phyloP scores from a whole-genome alignment of 2,113 vertebrate genomes.

The Eubucco bourcierii region DNA sequence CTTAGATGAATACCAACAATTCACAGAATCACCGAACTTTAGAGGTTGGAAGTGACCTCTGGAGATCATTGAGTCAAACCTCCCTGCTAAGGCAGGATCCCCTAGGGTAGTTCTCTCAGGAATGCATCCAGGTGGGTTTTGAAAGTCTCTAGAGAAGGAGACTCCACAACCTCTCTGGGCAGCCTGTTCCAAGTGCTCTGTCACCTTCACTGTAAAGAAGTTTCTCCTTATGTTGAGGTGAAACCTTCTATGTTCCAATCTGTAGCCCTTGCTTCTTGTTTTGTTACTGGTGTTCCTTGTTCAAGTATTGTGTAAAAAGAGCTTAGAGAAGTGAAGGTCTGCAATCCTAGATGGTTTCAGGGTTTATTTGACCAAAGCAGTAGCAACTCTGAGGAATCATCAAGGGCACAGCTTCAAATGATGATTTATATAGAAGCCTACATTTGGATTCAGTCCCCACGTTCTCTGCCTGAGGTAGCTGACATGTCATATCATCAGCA shows the following conservation, averaged over 20 bases:
- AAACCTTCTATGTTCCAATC: too few species aligned
- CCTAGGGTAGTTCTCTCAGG: too few species aligned
- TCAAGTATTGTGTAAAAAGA: neutral
- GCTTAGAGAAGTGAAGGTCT: slow-evolving; percentile 2
- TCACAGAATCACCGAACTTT: neutral
- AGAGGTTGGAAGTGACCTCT: too few species aligned
- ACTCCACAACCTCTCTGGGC: too few species aligned
- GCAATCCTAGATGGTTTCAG: slow-evolving; percentile 18
- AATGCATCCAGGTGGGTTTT: too few species aligned
- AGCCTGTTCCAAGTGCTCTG: too few species aligned
- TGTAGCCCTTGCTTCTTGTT: too few species aligned
- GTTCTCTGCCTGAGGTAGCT: neutral
- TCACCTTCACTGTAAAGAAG: too few species aligned
- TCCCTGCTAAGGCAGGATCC: too few species aligned
- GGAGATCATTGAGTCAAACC: too few species aligned
- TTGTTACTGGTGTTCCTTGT: neutral
- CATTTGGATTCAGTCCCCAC: neutral
- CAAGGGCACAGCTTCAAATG: neutral
- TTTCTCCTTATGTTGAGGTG: too few species aligned
- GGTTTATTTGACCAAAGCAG: slow-evolving; percentile 1
- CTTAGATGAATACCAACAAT: neutral
- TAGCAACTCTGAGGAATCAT: slow-evolving; percentile 23
- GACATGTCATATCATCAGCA: neutral
- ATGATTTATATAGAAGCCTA: neutral
- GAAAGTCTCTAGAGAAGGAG: too few species aligned